A percentile compares a stretch with the other conserved stretches of the same genome.
Evolutionary conservation across 2,888 invertebrate species (phyloP).

Genomic region (Pseudanteris insignis): DNA sequence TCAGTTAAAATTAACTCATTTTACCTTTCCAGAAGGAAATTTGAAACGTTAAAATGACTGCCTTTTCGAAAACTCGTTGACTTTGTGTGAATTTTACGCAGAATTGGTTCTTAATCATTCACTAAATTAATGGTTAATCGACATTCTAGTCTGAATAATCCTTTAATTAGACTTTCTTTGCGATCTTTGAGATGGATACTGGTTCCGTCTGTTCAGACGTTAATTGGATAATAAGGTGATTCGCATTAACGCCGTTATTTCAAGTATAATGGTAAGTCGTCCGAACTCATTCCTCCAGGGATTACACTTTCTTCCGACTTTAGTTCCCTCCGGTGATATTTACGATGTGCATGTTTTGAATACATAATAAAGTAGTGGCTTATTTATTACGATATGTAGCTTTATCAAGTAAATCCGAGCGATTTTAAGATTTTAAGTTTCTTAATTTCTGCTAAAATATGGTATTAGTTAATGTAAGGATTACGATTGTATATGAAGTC

Average conservation of each 20-base stretch:
- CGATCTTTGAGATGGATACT: conserved; percentile 44
- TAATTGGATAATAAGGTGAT: conserved; percentile 51
- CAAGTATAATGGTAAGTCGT: conserved; percentile 44
- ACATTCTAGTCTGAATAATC: conserved; percentile 46
- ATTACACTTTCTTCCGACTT: conserved; percentile 42
- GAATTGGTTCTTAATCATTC: conserved; percentile 16
- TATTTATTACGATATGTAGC: conserved; percentile 27
- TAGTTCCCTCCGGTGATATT: conserved; percentile 34
- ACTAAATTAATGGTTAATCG: conserved; percentile 41
- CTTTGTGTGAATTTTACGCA: too few species aligned
- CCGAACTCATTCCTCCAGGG: conserved; percentile 34
- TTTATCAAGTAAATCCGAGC: too few species aligned
- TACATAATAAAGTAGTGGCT: conserved; percentile 27
- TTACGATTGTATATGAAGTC: too few species aligned
- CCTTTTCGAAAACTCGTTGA: too few species aligned
- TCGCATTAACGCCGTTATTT: conserved; percentile 42
- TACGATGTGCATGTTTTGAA: conserved; percentile 40
- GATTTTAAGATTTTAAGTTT: too few species aligned
- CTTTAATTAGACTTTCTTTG: conserved; percentile 47
- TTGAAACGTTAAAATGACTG: too few species aligned
- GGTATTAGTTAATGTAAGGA: too few species aligned
- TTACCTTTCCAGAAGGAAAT: too few species aligned
- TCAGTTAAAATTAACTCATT: too few species aligned
- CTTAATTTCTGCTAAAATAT: too few species aligned
- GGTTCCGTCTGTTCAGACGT: conserved; percentile 42